Percentiles rank a stretch among this genome's conserved stretches.
These are phyloP conservation scores for Hippopotamus amphibius DNA, from an alignment of 2,113 vertebrate genomes.

Conservation along the genomic window DNA sequence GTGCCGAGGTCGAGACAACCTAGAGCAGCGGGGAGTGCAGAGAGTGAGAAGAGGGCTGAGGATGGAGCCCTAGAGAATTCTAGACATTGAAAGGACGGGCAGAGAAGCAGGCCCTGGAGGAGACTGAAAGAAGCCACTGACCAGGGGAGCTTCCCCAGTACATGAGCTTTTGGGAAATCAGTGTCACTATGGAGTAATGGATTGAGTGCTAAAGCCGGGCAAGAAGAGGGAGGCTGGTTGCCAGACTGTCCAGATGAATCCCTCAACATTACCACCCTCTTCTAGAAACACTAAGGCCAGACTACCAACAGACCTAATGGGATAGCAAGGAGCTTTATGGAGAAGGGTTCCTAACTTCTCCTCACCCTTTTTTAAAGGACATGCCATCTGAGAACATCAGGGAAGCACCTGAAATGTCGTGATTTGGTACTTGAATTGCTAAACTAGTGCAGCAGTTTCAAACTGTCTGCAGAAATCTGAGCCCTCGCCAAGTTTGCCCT, in stretches of 20 bases:
- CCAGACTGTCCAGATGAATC: neutral
- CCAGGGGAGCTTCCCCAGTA: neutral
- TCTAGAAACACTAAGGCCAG: neutral
- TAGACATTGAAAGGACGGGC: neutral
- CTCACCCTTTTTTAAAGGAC: neutral
- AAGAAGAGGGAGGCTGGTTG: neutral
- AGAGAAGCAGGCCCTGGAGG: neutral
- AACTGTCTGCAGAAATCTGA: neutral
- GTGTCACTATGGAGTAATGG: neutral
- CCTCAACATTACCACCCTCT: neutral
- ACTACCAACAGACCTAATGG: neutral
- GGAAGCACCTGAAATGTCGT: neutral
- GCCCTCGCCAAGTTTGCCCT: neutral
- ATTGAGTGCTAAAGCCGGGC: neutral
- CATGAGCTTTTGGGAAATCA: neutral
- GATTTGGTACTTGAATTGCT: neutral
- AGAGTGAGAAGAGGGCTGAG: neutral
- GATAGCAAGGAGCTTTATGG: neutral
- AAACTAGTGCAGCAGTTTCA: neutral
- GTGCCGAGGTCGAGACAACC: neutral
- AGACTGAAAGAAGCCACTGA: neutral
- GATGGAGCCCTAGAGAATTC: neutral
- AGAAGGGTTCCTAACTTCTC: neutral
- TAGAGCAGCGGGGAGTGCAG: neutral
- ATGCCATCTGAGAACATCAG: neutral